phyloP scores from a whole-genome alignment of 2,113 vertebrate species.

The Bubo scandiacus region DNA sequence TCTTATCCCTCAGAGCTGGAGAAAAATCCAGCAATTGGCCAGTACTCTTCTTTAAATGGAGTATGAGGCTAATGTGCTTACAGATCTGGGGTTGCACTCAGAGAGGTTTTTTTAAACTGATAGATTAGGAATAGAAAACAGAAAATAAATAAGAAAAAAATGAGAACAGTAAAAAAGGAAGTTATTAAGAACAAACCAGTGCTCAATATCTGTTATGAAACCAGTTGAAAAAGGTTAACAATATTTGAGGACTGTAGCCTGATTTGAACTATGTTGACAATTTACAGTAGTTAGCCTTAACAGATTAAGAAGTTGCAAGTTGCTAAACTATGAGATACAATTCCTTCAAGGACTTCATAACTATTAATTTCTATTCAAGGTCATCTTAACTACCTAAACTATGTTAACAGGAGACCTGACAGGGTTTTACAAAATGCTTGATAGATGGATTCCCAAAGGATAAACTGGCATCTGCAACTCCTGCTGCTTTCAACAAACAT shows the following conservation, averaged over 20 bases:
- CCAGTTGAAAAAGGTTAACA: background rate
- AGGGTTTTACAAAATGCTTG: background rate
- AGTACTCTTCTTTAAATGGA: background rate
- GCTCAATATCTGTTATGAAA: background rate
- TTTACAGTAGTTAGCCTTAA: background rate
- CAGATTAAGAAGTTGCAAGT: background rate
- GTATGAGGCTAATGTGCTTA: background rate
- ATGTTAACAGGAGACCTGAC: background rate
- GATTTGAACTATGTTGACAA: background rate
- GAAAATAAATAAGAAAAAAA: background rate
- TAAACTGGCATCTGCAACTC: background rate
- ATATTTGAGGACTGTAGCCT: background rate
- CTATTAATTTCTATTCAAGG: background rate
- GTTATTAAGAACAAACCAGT: fast-evolving
- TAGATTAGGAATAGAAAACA: background rate
- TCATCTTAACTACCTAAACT: background rate
- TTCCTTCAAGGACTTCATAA: background rate
- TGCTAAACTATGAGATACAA: background rate
- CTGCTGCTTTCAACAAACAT: background rate
- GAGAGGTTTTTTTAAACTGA: background rate
- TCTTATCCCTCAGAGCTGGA: background rate
- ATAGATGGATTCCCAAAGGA: background rate
- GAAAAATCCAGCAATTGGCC: background rate
- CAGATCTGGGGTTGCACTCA: background rate
- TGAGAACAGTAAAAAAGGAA: background rate